Evolutionary conservation across 2,113 vertebrate genomes (phyloP).

Genomic region (Verasper variegatus): DNA sequence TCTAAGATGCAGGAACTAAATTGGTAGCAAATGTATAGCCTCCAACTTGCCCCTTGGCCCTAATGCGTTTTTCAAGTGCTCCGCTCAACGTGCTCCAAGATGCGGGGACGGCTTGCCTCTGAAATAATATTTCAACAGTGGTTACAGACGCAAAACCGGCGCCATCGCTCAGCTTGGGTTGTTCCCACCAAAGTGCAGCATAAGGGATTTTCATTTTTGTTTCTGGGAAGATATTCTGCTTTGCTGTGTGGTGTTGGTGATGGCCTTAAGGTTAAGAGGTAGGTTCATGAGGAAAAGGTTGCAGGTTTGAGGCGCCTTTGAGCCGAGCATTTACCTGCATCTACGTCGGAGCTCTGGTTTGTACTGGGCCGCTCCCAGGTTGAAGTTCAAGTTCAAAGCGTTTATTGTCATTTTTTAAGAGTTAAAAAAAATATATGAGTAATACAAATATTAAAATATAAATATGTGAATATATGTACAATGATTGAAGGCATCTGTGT

Average conservation of each 20-base stretch:
- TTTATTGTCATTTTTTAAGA: too few species aligned
- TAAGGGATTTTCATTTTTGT: slow-evolving; percentile 76
- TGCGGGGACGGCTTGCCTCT: slow-evolving; percentile 71
- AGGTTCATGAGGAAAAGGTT: slow-evolving; percentile 37
- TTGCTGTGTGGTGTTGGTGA: slow-evolving; percentile 48
- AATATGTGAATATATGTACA: too few species aligned
- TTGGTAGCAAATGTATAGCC: slow-evolving; percentile 80
- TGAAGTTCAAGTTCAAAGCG: background rate
- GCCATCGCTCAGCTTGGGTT: slow-evolving; percentile 78
- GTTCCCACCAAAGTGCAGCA: slow-evolving; percentile 77
- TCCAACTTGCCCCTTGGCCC: slow-evolving; percentile 65
- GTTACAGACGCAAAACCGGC: slow-evolving; percentile 74
- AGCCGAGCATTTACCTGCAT: slow-evolving; percentile 34
- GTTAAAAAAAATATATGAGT: too few species aligned
- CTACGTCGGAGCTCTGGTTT: slow-evolving; percentile 32
- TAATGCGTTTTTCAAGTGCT: slow-evolving; percentile 68
- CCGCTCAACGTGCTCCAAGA: slow-evolving; percentile 64
- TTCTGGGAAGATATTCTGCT: slow-evolving; percentile 74
- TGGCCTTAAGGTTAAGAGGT: slow-evolving; percentile 58
- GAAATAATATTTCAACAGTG: slow-evolving; percentile 84
- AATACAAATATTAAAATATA: background rate
- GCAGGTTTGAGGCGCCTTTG: slow-evolving; percentile 46
- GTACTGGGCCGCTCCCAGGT: slow-evolving; percentile 38
- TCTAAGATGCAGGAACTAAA: slow-evolving; percentile 75
- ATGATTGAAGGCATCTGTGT: slow-evolving; percentile 24